Base-by-base conservation (phyloP, 2,113 vertebrate genomes). In the Oreochromis spilurus region DNA sequence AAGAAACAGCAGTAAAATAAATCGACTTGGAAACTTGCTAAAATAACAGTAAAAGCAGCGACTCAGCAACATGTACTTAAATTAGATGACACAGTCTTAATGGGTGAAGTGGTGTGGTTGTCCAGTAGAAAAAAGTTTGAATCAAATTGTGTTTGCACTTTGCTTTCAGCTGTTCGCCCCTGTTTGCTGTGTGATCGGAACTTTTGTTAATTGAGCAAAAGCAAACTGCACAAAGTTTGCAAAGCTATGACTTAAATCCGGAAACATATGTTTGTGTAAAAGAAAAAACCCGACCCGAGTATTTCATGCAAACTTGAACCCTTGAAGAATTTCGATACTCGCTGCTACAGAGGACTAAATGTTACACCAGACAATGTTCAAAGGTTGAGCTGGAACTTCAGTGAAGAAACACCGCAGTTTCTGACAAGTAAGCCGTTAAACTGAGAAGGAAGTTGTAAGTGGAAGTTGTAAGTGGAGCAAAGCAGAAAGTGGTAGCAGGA, bases 401-500 rank as follows among this genome's bases (percentile, higher is more conserved):
- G 26, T 88, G 81, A 45, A 83, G 83, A 86, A 91, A 79, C 53
- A 43, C 62, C 12, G 3, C 14, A 4, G 24, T 58, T 16, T 29
- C 21, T 57, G 70, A 38, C 57, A 77, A 58, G 72, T 50, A 29
- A 84, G 81, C 80, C 2, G 60, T 87, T 84, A 57, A 2, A 40
- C 29, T 36, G 5, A 90, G 26, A 34, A 53, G 88, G 85, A 84
- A 86, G 89, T 91, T 80, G 85, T 80, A 58, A 84, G 85, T 57
- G 31, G 52, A 90, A 87, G 86, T 87, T 65, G 89, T 83, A 77
- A 84, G 84, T 36, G 29, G 29, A 90, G 53, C 13, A 58, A 87
- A 85, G 55, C 83, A 34, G 83, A 83, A 77, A 78, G 81, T 86
- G 86, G 85, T 60, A 87, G 89, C 86, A 90, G 92, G 86, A 93